These are phyloP conservation scores for Hipposideros armiger DNA, from an alignment of 2,113 vertebrate genomes.

Conservation along the genomic window DNA sequence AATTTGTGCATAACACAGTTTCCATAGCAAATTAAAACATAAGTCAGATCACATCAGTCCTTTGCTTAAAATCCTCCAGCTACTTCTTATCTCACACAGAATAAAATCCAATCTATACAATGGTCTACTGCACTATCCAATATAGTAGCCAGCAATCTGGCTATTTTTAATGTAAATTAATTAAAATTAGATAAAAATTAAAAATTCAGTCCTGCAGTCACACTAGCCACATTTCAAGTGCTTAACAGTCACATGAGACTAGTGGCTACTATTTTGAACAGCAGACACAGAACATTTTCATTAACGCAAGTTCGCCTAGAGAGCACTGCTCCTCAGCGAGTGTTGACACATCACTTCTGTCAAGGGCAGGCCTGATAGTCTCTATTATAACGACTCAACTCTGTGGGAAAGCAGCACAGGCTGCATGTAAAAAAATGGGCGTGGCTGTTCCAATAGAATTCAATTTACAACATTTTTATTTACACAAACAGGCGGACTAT, in stretches of 20 bases:
- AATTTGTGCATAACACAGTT: not conserved
- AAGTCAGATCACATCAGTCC: not conserved
- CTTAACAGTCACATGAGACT: not conserved
- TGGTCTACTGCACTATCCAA: not conserved
- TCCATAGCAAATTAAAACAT: not conserved
- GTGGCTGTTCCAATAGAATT: not conserved
- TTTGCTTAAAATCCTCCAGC: not conserved
- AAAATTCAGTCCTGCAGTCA: slow-evolving; percentile 25
- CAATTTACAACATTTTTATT: not conserved
- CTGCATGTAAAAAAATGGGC: not conserved
- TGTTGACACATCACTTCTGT: not conserved
- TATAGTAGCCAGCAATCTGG: not conserved
- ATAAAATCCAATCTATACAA: slow-evolving; percentile 33
- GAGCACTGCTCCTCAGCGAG: not conserved
- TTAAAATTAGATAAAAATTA: not conserved
- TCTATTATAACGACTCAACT: slow-evolving; percentile 10
- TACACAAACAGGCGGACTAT: not conserved
- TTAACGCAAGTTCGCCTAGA: not conserved
- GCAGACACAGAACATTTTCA: not conserved
- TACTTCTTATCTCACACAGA: not conserved
- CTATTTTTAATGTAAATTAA: slow-evolving; percentile 26
- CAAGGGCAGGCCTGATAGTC: not conserved
- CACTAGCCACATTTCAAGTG: not conserved
- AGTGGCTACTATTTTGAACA: not conserved
- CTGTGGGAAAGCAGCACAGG: not conserved